Percentiles rank a stretch among this genome's conserved stretches.
phyloP scores from a whole-genome alignment of 2,888 invertebrate species.

The Entomobrya proxima region DNA sequence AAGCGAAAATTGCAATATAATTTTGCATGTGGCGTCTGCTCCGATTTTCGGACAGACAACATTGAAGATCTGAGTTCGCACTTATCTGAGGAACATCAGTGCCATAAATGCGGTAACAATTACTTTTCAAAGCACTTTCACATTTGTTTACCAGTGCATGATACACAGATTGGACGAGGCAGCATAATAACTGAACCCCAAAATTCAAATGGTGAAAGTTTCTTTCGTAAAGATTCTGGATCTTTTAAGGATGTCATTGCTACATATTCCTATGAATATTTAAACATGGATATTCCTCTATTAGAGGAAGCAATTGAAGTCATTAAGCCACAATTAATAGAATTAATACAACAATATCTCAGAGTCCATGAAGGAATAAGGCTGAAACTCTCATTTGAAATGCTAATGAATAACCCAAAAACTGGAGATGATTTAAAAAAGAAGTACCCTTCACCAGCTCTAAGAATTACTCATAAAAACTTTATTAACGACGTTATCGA shows the following conservation, averaged over 20 bases:
- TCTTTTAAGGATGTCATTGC: background rate
- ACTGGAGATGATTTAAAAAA: background rate
- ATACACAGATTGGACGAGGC: background rate
- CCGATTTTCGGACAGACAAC: background rate
- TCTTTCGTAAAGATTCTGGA: background rate
- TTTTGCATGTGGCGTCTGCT: background rate
- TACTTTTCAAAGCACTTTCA: background rate
- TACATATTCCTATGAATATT: background rate
- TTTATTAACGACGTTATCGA: background rate
- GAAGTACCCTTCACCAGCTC: background rate
- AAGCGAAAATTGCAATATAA: background rate
- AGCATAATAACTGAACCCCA: background rate
- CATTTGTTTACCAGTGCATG: no score
- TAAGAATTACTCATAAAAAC: background rate
- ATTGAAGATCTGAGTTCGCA: background rate
- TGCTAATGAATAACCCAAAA: background rate
- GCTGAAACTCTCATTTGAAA: background rate
- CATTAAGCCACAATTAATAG: background rate
- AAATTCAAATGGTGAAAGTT: background rate
- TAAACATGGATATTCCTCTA: no score
- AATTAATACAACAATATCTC: background rate
- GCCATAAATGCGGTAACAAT: background rate
- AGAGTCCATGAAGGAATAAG: background rate
- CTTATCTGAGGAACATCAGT: background rate
- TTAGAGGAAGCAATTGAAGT: background rate